Percentiles rank a stretch among this genome's conserved stretches.
Conservation (phyloP, 2,888 invertebrate genomes). For the Lagria hirta region DNA sequence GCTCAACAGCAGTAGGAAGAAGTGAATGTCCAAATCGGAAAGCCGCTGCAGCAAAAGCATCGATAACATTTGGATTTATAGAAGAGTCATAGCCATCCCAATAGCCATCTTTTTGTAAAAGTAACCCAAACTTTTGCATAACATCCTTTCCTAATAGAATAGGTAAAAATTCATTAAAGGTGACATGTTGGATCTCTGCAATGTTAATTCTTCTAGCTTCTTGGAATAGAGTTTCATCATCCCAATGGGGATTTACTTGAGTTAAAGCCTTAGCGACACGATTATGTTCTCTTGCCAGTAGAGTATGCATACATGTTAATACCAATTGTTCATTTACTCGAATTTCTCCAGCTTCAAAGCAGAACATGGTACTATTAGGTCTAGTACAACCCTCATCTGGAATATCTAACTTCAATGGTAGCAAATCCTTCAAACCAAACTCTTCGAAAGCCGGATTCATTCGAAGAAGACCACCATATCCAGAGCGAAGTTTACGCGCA, state of each 20-base stretch:
- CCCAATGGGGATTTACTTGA: slow-evolving; percentile 88
- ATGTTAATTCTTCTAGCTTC: slow-evolving; percentile 82
- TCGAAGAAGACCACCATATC: slow-evolving; percentile 77
- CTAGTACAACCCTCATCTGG: slow-evolving; percentile 92
- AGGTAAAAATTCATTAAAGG: slow-evolving; percentile 87
- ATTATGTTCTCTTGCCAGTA: slow-evolving; percentile 91
- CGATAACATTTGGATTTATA: slow-evolving; percentile 86
- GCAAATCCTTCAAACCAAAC: slow-evolving; percentile 82
- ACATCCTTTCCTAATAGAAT: slow-evolving; percentile 86
- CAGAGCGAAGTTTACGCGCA: slow-evolving; percentile 78
- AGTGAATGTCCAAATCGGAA: slow-evolving; percentile 91
- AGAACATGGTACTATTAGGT: slow-evolving; percentile 86
- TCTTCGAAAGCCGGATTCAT: slow-evolving; percentile 89
- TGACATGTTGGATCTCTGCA: slow-evolving; percentile 86
- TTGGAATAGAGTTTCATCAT: slow-evolving; percentile 88
- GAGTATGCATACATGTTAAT: slow-evolving; percentile 86
- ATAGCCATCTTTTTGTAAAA: slow-evolving; percentile 78
- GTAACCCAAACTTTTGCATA: slow-evolving; percentile 86
- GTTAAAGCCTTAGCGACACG: slow-evolving; percentile 74
- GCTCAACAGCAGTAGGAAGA: slow-evolving; percentile 85
- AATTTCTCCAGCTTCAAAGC: slow-evolving; percentile 92
- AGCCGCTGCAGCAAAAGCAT: slow-evolving; percentile 88
- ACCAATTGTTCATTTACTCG: slow-evolving; percentile 90
- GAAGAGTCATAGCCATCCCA: slow-evolving; percentile 82
- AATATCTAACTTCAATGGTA: slow-evolving; percentile 84